Base-by-base conservation (phyloP, 2,888 invertebrate genomes). In the Automeris io region DNA sequence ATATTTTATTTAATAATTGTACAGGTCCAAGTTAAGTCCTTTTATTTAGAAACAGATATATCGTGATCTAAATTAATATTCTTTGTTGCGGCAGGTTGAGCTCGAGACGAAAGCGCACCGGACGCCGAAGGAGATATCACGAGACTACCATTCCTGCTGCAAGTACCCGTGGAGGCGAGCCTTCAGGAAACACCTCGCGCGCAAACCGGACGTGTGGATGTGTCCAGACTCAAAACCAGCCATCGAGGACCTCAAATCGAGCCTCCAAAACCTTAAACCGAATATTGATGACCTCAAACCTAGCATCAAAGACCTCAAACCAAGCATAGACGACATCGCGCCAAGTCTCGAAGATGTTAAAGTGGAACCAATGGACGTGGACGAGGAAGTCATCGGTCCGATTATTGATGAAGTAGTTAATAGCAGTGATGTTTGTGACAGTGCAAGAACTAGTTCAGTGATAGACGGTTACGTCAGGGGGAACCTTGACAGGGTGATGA, bases 121-220 rank as follows among this genome's bases (percentile, higher is more conserved):
- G 43, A 74, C 64, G 12, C 83, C 85, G 5, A 78, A 72, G 43
- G 83, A 76, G 45, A 66, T 81, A 54, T 64, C 63, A 1, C 61
- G 72, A 25, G 85, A 86, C 46, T 85, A 77, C 69, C 81, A 82
- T 56, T 63, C 76, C 16, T 71, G 75, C 54, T 81, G 81, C 35
- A 78, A 76, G 32, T 63, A 79, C 43, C 83, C 79, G 0, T 85
- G 78, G 81, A 52, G 81, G 43, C 75, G 77, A 49, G 75, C 79
- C 1, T 85, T 85, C 69, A 47, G 85, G 7, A 57, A 63, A 12
- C 85, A 83, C 39, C 68, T 83, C 23, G 43, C 64, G 9, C 51
- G 54, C 4, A 57, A 81, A 47, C 77, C 75, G 0, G 57, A 70
- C 42, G 63, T 82, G 1, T 82, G 81, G 82, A 61, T 51, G 5